Evolutionary conservation across 2,888 invertebrate genomes (phyloP), one percentile per base, ranked within the genome.

Genomic region (Hypomecis atomaria): DNA sequence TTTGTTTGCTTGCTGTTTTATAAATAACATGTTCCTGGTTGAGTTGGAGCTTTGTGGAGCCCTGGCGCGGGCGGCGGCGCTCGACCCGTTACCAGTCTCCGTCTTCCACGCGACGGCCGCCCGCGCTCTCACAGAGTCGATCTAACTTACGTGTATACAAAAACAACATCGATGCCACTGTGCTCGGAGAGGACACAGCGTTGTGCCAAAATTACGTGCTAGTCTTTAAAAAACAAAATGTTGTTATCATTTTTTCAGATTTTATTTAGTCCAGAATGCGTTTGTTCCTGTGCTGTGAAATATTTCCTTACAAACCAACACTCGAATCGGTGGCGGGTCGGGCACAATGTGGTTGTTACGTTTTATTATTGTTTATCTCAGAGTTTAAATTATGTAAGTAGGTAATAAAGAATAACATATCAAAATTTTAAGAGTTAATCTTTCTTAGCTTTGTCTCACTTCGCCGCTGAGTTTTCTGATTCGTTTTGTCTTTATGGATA

Each of bases 171-270:
- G 85, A 89, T 84, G 88, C 89, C 90, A 79, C 88, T 88, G 89
- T 82, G 85, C 84, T 80, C 81, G 73, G 81, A 69, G 76, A 72
- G 78, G 82, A 84, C 86, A 84, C 89, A 88, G 91, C 85, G 88
- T 89, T 90, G 92, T 92, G 92, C 92, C 92, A 92, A 92, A 92
- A 92, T 92, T 91, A 88, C 84, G 89, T 92, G 85, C 92, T 92
- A 92, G 92, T 92, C 92, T 89, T 86, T 84, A 84, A 85, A 89
- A 89, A 56, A 56, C 37, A 82, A 87, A 90, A 89, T 87, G 88
- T 90, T 92, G 90, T 92, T 91, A 92, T 91, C 88, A 88, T 90
- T 90, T 84, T 56, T 91, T 90, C 92, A 92, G 89, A 92, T 92
- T 92, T 92, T 92, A 92, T 92, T 91, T 88, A 91, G 89, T 90